These are phyloP conservation scores for Heliocidaris erythrogramma DNA, from an alignment of 35 echinoderm and acorn worm genomes.

Conservation along the genomic window DNA sequence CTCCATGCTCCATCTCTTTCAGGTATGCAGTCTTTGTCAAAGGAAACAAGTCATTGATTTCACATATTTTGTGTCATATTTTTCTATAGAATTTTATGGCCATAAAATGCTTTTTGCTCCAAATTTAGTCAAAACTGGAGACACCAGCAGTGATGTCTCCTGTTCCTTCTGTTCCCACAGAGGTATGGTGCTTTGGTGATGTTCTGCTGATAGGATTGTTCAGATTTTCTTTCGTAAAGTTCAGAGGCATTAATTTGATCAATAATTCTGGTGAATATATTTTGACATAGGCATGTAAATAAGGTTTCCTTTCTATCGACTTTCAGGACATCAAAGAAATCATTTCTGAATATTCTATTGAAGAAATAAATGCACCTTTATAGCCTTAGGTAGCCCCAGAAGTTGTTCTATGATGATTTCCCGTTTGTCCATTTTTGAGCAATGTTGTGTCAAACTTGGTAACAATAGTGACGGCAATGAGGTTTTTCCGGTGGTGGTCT, in stretches of 20 bases:
- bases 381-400: background rate
- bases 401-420: background rate
- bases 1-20: too few species aligned
- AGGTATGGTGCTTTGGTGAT: background rate
- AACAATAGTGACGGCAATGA: background rate
- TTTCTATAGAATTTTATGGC: too few species aligned
- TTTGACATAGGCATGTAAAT: background rate
- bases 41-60: too few species aligned
- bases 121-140: background rate
- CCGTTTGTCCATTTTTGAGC: background rate
- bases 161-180: background rate
- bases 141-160: background rate
- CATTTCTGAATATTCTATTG: background rate
- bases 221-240: background rate
- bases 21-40: too few species aligned
- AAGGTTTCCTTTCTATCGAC: background rate
- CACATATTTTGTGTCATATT: too few species aligned
- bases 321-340: background rate
- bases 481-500: background rate
- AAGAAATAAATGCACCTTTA: background rate
- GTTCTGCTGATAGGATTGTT: background rate
- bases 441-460: background rate
- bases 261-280: background rate
- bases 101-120: too few species aligned
- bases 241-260: background rate